Base-by-base conservation (phyloP, 1,140 invertebrate genomes). In the Whitmania pigra region DNA sequence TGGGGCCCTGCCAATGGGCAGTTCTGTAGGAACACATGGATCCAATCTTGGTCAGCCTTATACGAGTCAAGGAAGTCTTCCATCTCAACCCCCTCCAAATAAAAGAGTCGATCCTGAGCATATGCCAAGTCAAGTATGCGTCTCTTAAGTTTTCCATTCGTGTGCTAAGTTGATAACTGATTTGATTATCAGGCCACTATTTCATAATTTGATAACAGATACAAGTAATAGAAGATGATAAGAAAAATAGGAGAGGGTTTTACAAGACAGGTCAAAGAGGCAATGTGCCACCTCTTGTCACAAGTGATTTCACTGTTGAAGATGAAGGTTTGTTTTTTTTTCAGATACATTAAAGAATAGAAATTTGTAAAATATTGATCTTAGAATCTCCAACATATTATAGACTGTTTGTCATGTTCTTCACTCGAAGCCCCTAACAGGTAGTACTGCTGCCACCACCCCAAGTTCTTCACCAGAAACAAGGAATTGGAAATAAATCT, bases 171-270 rank as follows among this genome's bases (percentile, higher is more conserved):
- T 2, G 31, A 36, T 36, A 36, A 36, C 31, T 36, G 31, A 36
- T 36, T 15, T 49, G 43, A 13, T 49, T 49, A 43, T 6, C 13
- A 13, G 40, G 43, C 31, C 6, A 36, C 2, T 36, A 6, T 6
- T 36, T 36, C 31, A 49, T 49, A 49, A 49, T 49, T 49, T 71
- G 40, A 78, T 78, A 81, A 53, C 78, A 92, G 88, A 94, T 97
- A 78, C 92, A 96, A 87, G 94, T 98, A 17, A 94, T 96, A 83
- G 87, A 89, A 75, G 94, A 98, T 81, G 96, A 99, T 84, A 78
- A 77, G 66, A 79, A 78, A 60, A 80, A 79, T 68, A 78, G 81
- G 53, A 78, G 78, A 74, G 84, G 83, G 31, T 77, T 88, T 9
- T 82, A 80, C 73, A 75, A 75, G 66, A 79, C 81, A 67, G 74